phyloP scores from a whole-genome alignment of 2,113 vertebrate species.

The Sebastes fasciatus region DNA sequence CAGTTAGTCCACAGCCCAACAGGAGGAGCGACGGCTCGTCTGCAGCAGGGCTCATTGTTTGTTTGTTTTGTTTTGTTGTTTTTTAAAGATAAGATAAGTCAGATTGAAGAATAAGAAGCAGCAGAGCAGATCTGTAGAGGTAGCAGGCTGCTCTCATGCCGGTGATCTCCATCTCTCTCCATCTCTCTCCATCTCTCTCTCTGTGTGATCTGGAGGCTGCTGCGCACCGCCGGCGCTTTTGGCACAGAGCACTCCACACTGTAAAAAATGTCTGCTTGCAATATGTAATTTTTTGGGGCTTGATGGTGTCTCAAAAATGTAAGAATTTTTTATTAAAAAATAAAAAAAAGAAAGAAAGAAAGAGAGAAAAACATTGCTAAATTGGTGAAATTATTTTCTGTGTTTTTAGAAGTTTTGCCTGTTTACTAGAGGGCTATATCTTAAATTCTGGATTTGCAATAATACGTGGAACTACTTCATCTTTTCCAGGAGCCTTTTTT shows the following conservation, averaged over 20 bases:
- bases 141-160: constrained; percentile 42
- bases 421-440: not conserved
- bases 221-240: constrained; percentile 57
- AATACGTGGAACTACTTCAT: too few relatives aligned
- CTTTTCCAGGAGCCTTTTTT: too few relatives aligned
- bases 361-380: not conserved
- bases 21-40: constrained; percentile 12
- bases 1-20: constrained; percentile 30
- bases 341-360: not conserved
- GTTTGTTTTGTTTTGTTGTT: not conserved
- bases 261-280: constrained; percentile 52
- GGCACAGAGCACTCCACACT: constrained; percentile 46
- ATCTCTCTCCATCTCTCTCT: constrained; percentile 25
- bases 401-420: too few relatives aligned
- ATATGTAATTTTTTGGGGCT: not conserved
- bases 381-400: not conserved
- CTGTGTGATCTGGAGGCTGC: constrained; percentile 61
- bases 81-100: not conserved
- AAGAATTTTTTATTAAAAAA: not conserved
- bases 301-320: not conserved
- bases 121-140: not conserved
- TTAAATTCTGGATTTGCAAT: not conserved
- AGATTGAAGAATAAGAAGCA: not conserved
- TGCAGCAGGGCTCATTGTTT: constrained; percentile 31
- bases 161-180: constrained; percentile 36